Base-by-base conservation (phyloP, 2,113 vertebrate species). In the Athene noctua region DNA sequence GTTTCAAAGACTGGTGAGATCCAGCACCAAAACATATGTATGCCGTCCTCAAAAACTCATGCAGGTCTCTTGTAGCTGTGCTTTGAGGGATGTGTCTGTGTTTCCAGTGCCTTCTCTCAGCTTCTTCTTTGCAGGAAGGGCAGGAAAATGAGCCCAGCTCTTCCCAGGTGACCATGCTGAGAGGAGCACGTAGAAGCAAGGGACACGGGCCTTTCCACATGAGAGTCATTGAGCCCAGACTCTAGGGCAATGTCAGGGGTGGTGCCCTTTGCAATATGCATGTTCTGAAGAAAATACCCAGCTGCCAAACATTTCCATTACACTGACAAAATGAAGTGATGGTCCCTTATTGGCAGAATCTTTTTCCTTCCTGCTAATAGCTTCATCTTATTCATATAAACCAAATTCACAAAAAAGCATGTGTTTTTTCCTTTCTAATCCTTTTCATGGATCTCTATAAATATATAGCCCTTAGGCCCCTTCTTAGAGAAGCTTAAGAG, bases 181-280 rank as follows among this genome's bases (percentile, higher is more conserved):
- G 47, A 52, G 47, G 42, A 74, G 23, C 20, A 38, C 4, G 2
- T 9, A 51, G 32, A 1, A 1, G 27, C 51, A 54, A 29, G 44
- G 15, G 20, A 30, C 13, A 4, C 3, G 23, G 59, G 40, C 4
- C 26, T 23, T 30, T 40, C n/a, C 23, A 25, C 0, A 0, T 9
- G 21, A 38, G 8, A n/a, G 6, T 6, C 21, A 38, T 27, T 38
- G 20, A 87, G 10, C 40, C 17, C 32, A 47, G n/a, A 8, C 29
- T 52, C 19, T 22, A 27, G 42, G 15, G 4, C 30, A 52, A 3
- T 1, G 0, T 38, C 36, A 71, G 32, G 17, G 14, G 6, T 40
- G 44, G 23, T 82, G 40, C 87, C 38, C 44, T 63, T 47, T 81
- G 34, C 38, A 82, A 18, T 27, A 15, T 15, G 15, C 9, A 23